Evolutionary conservation across 2,797 vertebrate genomes (phyloP).

Genomic region (Ciconia nigra): DNA sequence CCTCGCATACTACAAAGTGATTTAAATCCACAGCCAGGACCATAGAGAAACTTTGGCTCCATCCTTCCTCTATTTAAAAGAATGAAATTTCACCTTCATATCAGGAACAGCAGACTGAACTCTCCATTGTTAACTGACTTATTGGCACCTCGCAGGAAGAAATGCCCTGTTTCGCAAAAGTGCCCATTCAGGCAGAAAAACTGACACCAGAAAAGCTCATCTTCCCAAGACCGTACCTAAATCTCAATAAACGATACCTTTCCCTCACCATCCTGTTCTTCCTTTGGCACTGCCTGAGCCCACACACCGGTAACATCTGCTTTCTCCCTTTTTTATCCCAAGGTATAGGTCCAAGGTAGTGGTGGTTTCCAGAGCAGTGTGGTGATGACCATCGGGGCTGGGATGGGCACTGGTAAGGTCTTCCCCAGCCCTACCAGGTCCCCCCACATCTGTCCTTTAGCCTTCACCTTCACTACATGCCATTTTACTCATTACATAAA

Average conservation of each 20-base stretch:
- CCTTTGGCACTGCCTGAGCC: neutral
- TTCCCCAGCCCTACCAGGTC: neutral
- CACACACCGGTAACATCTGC: neutral
- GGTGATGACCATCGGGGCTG: neutral
- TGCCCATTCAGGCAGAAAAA: neutral
- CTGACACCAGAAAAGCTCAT: neutral
- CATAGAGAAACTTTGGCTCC: neutral
- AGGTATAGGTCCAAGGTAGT: neutral
- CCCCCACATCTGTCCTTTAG: neutral
- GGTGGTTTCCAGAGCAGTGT: neutral
- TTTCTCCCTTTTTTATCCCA: neutral
- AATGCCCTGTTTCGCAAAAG: neutral
- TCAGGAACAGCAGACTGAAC: neutral
- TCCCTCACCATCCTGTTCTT: neutral
- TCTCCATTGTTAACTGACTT: neutral
- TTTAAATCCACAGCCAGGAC: neutral
- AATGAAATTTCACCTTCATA: neutral
- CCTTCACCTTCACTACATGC: neutral
- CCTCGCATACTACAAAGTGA: neutral
- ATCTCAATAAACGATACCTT: neutral
- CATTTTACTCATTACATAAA: neutral
- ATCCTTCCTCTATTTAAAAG: neutral
- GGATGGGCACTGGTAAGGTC: neutral
- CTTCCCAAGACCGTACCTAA: neutral
- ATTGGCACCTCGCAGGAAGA: neutral